These are phyloP conservation scores for Virgularia gustaviana DNA, from an alignment of 92 coral and sea anemone genomes.

Conservation along the genomic window DNA sequence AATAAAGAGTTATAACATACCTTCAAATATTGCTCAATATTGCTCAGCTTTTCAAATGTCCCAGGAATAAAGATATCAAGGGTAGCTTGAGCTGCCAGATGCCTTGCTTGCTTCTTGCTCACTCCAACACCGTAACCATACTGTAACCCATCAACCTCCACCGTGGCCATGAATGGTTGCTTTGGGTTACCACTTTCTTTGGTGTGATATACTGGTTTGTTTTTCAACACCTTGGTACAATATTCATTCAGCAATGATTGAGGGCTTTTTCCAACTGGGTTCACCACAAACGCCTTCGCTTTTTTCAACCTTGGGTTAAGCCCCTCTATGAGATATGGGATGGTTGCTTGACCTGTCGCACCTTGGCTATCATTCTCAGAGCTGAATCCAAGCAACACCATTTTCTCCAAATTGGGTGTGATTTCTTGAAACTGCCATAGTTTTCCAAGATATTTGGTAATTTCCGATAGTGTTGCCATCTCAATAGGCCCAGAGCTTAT, in stretches of 20 bases:
- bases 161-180: constrained; percentile 80
- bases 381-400: constrained; percentile 15
- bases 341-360: constrained; percentile 66
- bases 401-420: constrained; percentile 67
- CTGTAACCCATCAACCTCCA: constrained; percentile 68
- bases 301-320: constrained; percentile 40
- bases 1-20: too few species aligned
- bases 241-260: constrained; percentile 88
- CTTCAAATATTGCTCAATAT: constrained; percentile 68
- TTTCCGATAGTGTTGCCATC: constrained; percentile 43
- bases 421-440: constrained; percentile 74
- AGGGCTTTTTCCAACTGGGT: constrained; percentile 80
- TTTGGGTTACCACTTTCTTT: constrained; percentile 71
- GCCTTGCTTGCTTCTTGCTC: constrained; percentile 84
- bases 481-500: constrained; percentile 2
- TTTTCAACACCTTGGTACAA: constrained; percentile 63
- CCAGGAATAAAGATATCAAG: constrained; percentile 78
- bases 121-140: constrained; percentile 75
- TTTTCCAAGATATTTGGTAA: constrained; percentile 56
- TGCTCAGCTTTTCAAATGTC: constrained; percentile 57
- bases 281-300: constrained; percentile 50
- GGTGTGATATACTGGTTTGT: constrained; percentile 68
- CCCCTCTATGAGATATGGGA: constrained; percentile 72
- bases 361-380: background rate
- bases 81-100: constrained; percentile 78